Conservation (phyloP, 2,888 invertebrate species). For the Drosophila neonasuta region DNA sequence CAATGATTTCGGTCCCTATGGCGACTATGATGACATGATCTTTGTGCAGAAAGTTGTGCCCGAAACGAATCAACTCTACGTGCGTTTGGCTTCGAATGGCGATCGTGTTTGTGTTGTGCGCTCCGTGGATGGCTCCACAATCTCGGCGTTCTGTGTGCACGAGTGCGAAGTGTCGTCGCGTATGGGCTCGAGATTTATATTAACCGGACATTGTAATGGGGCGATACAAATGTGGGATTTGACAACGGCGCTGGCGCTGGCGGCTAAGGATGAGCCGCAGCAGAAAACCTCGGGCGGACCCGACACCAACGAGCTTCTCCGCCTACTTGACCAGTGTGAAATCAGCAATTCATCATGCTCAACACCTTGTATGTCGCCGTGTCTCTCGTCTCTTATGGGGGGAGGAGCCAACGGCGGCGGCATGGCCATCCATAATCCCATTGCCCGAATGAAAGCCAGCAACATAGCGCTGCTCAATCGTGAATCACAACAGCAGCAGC, state of each 20-base stretch:
- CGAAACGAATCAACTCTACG: conserved; percentile 96
- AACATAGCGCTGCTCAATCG: conserved; percentile 86
- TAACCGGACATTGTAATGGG: conserved; percentile 96
- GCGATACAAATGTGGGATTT: conserved; percentile 99
- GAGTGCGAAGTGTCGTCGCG: conserved; percentile 98
- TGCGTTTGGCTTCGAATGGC: conserved; percentile 96
- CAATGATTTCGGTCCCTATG: conserved; percentile 94
- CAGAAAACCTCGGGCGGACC: conserved; percentile 90
- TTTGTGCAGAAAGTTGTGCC: conserved; percentile 99
- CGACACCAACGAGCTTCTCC: conserved; percentile 93
- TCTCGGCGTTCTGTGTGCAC: conserved; percentile 97
- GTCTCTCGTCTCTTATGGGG: conserved; percentile 84
- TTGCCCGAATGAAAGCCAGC: conserved; percentile 84
- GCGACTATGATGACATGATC: conserved; percentile 98
- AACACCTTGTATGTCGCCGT: conserved; percentile 88
- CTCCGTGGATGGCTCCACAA: conserved; percentile 95
- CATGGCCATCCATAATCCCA: conserved; percentile 79
- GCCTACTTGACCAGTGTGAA: conserved; percentile 96
- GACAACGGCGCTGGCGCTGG: conserved; percentile 94
- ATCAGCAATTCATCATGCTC: conserved; percentile 90
- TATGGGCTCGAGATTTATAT: conserved; percentile 94
- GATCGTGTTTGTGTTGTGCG: conserved; percentile 97
- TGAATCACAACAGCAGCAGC: conserved; percentile 38
- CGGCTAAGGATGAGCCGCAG: conserved; percentile 89
- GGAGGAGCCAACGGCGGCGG: conserved; percentile 68